Conservation (phyloP, 2,888 invertebrate species). For the Syrista parreyssii region DNA sequence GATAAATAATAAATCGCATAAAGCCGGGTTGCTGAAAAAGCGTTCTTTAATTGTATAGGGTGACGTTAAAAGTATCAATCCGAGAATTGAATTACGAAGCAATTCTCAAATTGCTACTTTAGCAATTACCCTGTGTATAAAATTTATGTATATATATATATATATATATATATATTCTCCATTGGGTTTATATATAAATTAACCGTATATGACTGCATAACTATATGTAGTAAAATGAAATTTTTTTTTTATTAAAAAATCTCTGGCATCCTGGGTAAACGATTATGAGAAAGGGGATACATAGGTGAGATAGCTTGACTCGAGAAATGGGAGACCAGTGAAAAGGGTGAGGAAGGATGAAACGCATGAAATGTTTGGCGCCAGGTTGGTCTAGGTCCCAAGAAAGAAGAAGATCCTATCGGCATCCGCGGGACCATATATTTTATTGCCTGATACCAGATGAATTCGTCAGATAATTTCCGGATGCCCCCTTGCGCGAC, state of each 20-base stretch:
- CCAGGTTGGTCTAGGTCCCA: conserved; percentile 15
- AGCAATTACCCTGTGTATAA: too few relatives aligned
- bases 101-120: too few relatives aligned
- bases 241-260: too few relatives aligned
- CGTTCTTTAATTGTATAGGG: neutral
- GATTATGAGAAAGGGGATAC: too few relatives aligned
- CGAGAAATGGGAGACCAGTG: neutral
- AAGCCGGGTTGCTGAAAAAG: neutral
- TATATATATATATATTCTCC: too few relatives aligned
- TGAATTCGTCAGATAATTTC: conserved; percentile 63
- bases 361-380: conserved; percentile 9
- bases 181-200: too few relatives aligned
- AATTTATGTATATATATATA: too few relatives aligned
- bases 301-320: neutral
- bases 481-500: conserved; percentile 12
- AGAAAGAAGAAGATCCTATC: conserved; percentile 51
- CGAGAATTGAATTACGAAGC: too few relatives aligned
- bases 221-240: too few relatives aligned
- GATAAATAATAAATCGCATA: conserved; percentile 46
- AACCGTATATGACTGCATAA: too few relatives aligned
- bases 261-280: too few relatives aligned
- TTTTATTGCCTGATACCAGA: conserved; percentile 63
- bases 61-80: neutral
- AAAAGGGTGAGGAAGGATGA: neutral
- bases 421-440: conserved; percentile 45